phyloP scores from a whole-genome alignment of 2,888 invertebrate genomes.

The Hermaeophaga mercurialis region DNA sequence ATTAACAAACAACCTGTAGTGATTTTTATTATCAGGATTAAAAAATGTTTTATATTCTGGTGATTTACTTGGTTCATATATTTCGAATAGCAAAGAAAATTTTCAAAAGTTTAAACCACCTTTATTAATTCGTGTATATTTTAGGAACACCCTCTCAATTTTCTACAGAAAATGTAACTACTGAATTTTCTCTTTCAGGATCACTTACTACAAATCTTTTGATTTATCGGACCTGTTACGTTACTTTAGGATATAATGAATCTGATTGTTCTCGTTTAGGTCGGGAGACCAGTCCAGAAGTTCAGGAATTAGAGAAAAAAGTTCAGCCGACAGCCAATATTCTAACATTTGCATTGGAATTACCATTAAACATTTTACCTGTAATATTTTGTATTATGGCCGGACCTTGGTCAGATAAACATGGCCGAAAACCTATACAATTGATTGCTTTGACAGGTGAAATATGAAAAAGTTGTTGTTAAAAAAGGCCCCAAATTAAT shows the following conservation, averaged over 20 bases:
- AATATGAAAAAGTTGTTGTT: too few species aligned
- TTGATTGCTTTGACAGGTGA: slow-evolving; percentile 2
- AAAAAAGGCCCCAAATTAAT: too few species aligned
- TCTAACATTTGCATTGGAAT: not conserved
- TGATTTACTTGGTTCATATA: too few species aligned
- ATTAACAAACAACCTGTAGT: too few species aligned
- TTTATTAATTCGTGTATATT: too few species aligned
- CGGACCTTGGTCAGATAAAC: slow-evolving; percentile 11
- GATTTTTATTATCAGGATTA: too few species aligned
- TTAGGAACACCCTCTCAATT: too few species aligned
- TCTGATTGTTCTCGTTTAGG: not conserved
- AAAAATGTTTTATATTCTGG: too few species aligned
- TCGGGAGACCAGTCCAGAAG: not conserved
- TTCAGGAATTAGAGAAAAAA: not conserved
- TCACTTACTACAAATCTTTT: not conserved
- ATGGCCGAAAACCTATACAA: slow-evolving; percentile 3
- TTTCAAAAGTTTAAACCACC: too few species aligned
- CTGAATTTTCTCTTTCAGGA: not conserved
- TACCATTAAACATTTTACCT: not conserved
- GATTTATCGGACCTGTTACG: not conserved
- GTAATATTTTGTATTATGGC: slow-evolving; percentile 1
- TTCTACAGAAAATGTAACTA: too few species aligned
- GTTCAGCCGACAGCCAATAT: slow-evolving; percentile 8
- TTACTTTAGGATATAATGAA: slow-evolving; percentile 9
- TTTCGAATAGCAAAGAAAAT: too few species aligned